Percentiles rank a stretch among this genome's conserved stretches.
Conservation (phyloP, 2,888 invertebrate species). For the Nipponacmea schrenckii region DNA sequence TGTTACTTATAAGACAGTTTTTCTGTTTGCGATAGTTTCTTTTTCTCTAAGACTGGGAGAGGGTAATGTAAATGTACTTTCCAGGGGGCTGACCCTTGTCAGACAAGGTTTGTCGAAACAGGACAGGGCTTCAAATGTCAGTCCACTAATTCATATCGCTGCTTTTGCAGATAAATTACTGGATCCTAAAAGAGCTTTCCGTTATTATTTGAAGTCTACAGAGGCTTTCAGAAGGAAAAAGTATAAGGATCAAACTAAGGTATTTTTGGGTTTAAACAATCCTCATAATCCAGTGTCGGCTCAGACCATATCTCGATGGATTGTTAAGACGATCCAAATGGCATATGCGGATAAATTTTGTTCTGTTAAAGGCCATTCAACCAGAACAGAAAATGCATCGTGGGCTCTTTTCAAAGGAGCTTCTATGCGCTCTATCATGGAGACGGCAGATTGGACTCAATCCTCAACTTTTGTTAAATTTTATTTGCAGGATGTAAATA, state of each 20-base stretch:
- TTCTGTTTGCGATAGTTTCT: background rate
- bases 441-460: background rate
- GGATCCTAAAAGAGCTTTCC: background rate
- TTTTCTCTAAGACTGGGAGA: background rate
- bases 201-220: background rate
- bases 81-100: background rate
- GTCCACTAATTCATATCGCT: background rate
- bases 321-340: constrained; percentile 4
- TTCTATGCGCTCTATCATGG: background rate
- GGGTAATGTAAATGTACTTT: background rate
- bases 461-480: background rate
- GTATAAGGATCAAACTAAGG: background rate
- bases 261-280: constrained; percentile 2
- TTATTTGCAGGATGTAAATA: constrained; percentile 5
- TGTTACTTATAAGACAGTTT: background rate
- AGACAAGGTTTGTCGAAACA: constrained; percentile 6
- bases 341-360: background rate
- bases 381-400: constrained; percentile 16
- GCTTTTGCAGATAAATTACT: constrained; percentile 1
- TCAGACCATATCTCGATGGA: constrained; percentile 8
- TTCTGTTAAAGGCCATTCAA: constrained; percentile 11
- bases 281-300: constrained; percentile 1
- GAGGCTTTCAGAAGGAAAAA: background rate
- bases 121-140: background rate
- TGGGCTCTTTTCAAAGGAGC: constrained; percentile 16